Conservation (phyloP, 2,113 vertebrate species). For the Leptobrachium leishanense region DNA sequence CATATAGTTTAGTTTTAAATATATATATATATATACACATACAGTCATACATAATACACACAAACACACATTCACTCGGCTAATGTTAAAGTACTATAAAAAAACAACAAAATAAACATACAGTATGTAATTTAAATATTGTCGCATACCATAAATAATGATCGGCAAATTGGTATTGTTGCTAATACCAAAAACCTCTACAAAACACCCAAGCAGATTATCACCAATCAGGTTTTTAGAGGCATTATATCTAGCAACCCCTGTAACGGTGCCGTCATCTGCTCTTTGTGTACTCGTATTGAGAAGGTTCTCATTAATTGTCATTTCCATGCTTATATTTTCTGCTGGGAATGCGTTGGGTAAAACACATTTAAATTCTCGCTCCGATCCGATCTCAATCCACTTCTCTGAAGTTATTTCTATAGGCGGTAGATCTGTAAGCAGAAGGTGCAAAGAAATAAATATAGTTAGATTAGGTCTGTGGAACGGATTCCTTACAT, state of each 20-base stretch:
- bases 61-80: no score
- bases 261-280: background rate
- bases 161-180: background rate
- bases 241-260: background rate
- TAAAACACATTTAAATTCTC: background rate
- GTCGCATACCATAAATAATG: conserved; percentile 19
- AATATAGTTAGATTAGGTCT: no score
- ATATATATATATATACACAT: no score
- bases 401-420: background rate
- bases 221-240: no score
- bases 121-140: no score
- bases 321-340: background rate
- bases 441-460: background rate
- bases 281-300: background rate
- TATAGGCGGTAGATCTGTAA: conserved; percentile 5
- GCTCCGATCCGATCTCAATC: background rate
- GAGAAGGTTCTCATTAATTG: background rate
- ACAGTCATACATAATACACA: no score
- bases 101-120: no score
- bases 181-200: background rate
- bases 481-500: no score
- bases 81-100: no score
- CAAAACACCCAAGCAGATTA: background rate
- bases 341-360: conserved; percentile 14
- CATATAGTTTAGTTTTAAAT: no score